Base-by-base conservation (phyloP, 2,113 vertebrate genomes). In the Cygnus buccinator region DNA sequence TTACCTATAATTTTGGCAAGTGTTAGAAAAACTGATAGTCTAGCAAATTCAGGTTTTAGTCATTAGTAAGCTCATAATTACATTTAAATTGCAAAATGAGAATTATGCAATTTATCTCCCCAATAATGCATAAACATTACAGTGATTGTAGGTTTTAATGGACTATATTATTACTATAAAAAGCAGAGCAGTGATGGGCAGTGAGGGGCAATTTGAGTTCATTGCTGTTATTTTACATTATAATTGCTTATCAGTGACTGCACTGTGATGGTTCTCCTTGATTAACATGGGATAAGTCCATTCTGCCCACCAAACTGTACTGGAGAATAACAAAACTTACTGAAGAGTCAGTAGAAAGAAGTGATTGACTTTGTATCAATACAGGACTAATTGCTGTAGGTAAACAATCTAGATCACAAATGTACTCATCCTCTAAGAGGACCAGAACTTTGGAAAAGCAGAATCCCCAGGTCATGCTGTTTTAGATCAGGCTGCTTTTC, bases 31-130 rank as follows among this genome's bases (percentile, higher is more conserved):
- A 97, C 97, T 91, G 97, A 98, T 97, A 97, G 97, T 95, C 96
- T 97, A 97, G 97, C 96, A 97, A 98, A 98, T 97, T 97, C 98
- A 97, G 97, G 98, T 98, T 98, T 97, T 97, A 97, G 96, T 98
- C 97, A 97, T 98, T 98, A 98, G 97, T 92, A 97, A 98, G 97
- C 97, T 97, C 96, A 96, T 98, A 98, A 98, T 98, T 98, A 97
- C 98, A 98, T 98, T 98, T 98, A 98, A 98, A 98, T 98, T 98
- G 98, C 98, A 98, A 98, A 98, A 98, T 96, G 98, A 97, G 96
- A 98, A 98, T 98, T 98, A 98, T 95, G 96, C 96, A 97, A 96
- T 98, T 98, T 97, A 97, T 98, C 98, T 98, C 93, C 96, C 95
- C 96, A 97, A 97, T 98, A 98, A 98, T 98, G 97, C 98, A 97